A percentile compares a stretch with the other conserved stretches of the same genome.
Evolutionary conservation across 2,113 vertebrate species (phyloP).

Genomic region (Psilopsiagon aymara): DNA sequence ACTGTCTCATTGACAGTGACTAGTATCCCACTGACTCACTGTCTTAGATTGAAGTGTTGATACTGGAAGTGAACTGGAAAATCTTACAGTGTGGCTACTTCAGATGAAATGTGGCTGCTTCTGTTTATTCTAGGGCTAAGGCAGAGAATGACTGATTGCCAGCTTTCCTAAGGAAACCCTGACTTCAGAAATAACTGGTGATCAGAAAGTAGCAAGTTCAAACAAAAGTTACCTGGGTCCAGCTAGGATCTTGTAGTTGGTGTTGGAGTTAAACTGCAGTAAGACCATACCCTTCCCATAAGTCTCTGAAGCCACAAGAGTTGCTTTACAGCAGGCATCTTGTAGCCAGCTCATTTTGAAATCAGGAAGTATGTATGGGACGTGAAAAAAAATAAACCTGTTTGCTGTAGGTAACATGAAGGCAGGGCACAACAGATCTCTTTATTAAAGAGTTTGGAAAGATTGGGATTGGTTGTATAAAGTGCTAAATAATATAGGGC

Average conservation of each 20-base stretch:
- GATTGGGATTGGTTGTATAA: not conserved
- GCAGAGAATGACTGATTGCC: not conserved
- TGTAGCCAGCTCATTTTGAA: not conserved
- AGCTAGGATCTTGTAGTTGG: not conserved
- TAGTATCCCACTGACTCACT: not conserved
- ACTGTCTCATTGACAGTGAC: not conserved
- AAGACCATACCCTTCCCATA: not conserved
- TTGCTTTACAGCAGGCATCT: not conserved
- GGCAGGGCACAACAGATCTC: not conserved
- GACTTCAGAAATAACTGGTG: not conserved
- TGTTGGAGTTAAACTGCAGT: not conserved
- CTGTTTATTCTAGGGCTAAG: not conserved
- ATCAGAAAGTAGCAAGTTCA: not conserved
- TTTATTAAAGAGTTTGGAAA: not conserved
- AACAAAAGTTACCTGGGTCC: not conserved
- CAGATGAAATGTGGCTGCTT: constrained; percentile 13
- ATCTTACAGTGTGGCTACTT: not conserved
- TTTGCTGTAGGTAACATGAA: not conserved
- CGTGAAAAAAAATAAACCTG: not conserved
- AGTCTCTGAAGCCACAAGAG: not conserved
- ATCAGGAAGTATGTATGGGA: not conserved
- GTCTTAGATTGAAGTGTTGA: constrained; percentile 10
- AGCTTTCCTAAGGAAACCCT: not conserved
- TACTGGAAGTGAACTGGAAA: not conserved
- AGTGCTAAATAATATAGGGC: not conserved